A percentile compares a stretch with the other conserved stretches of the same genome.
phyloP scores from a whole-genome alignment of 1,140 invertebrate species.

The Wasmannia auropunctata region DNA sequence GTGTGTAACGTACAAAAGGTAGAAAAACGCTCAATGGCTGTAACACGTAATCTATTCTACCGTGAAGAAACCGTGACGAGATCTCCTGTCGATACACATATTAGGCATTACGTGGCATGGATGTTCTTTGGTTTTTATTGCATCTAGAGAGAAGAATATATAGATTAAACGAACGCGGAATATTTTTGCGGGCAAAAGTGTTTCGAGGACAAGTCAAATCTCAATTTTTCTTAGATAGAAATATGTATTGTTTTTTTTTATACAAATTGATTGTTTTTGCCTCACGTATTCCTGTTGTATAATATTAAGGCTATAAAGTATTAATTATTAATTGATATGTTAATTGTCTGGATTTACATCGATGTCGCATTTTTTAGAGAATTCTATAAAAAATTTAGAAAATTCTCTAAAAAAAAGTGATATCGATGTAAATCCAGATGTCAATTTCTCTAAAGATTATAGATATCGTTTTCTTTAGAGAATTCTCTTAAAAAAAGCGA shows the following conservation, averaged over 20 bases:
- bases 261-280: background rate
- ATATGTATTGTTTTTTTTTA: background rate
- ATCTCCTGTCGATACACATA: slow-evolving; percentile 11
- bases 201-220: background rate
- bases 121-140: background rate
- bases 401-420: too few relatives aligned
- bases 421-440: too few relatives aligned
- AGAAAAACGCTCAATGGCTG: slow-evolving; percentile 21
- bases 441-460: too few relatives aligned
- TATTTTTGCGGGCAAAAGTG: background rate
- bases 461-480: too few relatives aligned
- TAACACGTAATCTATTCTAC: slow-evolving; percentile 40
- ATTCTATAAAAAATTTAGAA: too few relatives aligned
- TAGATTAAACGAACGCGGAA: background rate
- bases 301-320: background rate
- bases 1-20: slow-evolving; percentile 27
- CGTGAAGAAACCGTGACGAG: slow-evolving; percentile 1
- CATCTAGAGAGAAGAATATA: background rate
- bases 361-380: too few relatives aligned
- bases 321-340: too few relatives aligned
- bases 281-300: background rate
- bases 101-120: background rate
- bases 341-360: too few relatives aligned
- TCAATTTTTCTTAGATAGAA: background rate
- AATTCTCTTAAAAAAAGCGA: too few relatives aligned